Evolutionary conservation across 2,797 vertebrate species (phyloP).

Genomic region (Glossophaga mutica): DNA sequence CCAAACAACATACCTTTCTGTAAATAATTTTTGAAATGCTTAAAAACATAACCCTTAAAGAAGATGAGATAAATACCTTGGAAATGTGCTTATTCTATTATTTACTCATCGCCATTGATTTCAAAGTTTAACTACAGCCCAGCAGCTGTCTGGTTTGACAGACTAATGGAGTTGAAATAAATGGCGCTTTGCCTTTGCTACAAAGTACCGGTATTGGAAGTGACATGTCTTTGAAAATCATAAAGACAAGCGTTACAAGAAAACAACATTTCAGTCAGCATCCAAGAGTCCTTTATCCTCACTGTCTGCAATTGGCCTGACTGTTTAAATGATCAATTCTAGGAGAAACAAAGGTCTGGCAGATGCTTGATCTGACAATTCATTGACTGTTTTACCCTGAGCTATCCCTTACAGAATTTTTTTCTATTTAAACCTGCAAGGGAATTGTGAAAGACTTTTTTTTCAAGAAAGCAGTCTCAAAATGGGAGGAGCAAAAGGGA

Average conservation of each 20-base stretch:
- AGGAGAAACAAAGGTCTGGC: background rate
- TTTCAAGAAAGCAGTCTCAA: background rate
- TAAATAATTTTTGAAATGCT: background rate
- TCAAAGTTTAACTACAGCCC: background rate
- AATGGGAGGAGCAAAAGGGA: background rate
- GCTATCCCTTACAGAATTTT: background rate
- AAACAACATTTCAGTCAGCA: constrained; percentile 19
- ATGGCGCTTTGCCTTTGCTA: constrained; percentile 21
- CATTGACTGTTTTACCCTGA: constrained; percentile 16
- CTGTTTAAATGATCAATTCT: background rate
- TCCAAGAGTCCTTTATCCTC: background rate
- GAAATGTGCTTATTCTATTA: background rate
- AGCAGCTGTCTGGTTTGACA: constrained; percentile 13
- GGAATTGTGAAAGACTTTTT: background rate
- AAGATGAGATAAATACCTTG: background rate
- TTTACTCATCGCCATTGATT: background rate
- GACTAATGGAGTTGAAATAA: constrained; percentile 19
- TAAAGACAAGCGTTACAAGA: constrained; percentile 45
- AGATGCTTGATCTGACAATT: background rate
- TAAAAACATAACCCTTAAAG: background rate
- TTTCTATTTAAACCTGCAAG: background rate
- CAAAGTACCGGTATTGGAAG: constrained; percentile 9
- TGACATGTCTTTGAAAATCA: constrained; percentile 15
- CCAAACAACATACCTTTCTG: background rate
- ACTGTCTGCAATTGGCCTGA: background rate